Percentiles rank a stretch among this genome's conserved stretches.
These are phyloP conservation scores for Aurelia sp. DNA, from an alignment of 30 jellyfish, hydroid and myxozoan species.

Conservation along the genomic window DNA sequence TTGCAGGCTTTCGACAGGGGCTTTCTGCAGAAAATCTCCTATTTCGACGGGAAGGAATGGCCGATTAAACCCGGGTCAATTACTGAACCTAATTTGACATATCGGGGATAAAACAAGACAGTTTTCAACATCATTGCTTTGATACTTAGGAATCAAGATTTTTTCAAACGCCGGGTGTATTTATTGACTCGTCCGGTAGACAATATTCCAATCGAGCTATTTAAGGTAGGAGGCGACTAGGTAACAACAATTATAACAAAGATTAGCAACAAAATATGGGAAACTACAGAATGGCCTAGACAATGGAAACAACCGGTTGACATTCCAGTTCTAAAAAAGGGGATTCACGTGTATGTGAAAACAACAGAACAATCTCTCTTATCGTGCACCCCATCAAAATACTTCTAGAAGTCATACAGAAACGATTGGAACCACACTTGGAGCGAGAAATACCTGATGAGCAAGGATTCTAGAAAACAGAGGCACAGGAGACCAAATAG, in stretches of 20 bases:
- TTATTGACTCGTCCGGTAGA: too few species aligned
- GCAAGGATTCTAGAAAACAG: conserved; percentile 38
- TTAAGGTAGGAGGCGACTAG: conserved; percentile 39
- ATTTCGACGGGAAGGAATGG: too few species aligned
- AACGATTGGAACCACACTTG: conserved; percentile 1
- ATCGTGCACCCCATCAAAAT: background rate
- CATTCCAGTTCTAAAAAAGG: conserved; percentile 38
- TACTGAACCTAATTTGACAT: too few species aligned
- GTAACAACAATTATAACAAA: conserved; percentile 41
- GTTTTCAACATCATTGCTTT: too few species aligned
- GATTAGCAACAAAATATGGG: conserved; percentile 36
- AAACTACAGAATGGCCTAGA: conserved; percentile 33
- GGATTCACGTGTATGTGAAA: conserved; percentile 47
- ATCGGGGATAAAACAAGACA: too few species aligned
- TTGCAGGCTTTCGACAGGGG: too few species aligned
- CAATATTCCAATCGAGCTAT: conserved; percentile 30
- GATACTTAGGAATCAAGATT: too few species aligned
- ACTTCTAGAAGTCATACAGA: too few species aligned
- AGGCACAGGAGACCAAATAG: conserved; percentile 2
- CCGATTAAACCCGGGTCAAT: too few species aligned
- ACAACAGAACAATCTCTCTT: conserved; percentile 31
- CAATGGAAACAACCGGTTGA: conserved; percentile 32
- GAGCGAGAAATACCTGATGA: too few species aligned
- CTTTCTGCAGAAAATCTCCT: too few species aligned
- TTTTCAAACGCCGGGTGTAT: too few species aligned